phyloP scores from a whole-genome alignment of 2,113 vertebrate genomes.

The Myotis lucifugus region DNA sequence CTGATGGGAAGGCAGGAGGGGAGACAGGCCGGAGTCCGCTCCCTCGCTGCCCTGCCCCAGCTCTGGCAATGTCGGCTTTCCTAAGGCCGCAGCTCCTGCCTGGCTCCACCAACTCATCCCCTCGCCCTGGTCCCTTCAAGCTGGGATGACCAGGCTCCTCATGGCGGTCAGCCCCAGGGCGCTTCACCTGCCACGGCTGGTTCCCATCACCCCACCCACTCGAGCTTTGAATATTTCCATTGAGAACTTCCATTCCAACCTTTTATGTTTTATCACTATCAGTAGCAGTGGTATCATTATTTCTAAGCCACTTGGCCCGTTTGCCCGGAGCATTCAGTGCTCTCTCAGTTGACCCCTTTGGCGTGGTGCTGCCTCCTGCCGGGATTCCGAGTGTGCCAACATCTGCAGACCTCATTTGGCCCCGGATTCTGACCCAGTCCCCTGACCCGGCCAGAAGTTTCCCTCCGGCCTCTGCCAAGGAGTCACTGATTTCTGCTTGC shows the following conservation, averaged over 20 bases:
- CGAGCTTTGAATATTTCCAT: neutral
- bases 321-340: neutral
- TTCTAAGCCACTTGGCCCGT: neutral
- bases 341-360: neutral
- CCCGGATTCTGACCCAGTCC: slow-evolving; percentile 18
- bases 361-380: neutral
- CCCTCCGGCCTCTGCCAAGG: slow-evolving; percentile 16
- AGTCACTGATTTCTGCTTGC: neutral
- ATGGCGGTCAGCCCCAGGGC: accelerated
- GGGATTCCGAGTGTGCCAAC: neutral
- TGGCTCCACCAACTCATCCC: neutral
- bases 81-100: neutral
- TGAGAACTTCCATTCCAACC: neutral
- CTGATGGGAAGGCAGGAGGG: neutral
- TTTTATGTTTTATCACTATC: neutral
- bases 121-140: accelerated
- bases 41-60: neutral
- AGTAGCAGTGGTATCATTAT: neutral
- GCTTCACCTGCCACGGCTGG: no score
- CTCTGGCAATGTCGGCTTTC: neutral
- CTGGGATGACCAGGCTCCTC: neutral
- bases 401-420: slow-evolving; percentile 46
- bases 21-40: neutral
- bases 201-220: neutral
- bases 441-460: neutral